A percentile compares a stretch with the other conserved stretches of the same genome.
These are phyloP conservation scores for Coranthus polyacanthus DNA, from an alignment of 2,797 vertebrate species.

Conservation along the genomic window DNA sequence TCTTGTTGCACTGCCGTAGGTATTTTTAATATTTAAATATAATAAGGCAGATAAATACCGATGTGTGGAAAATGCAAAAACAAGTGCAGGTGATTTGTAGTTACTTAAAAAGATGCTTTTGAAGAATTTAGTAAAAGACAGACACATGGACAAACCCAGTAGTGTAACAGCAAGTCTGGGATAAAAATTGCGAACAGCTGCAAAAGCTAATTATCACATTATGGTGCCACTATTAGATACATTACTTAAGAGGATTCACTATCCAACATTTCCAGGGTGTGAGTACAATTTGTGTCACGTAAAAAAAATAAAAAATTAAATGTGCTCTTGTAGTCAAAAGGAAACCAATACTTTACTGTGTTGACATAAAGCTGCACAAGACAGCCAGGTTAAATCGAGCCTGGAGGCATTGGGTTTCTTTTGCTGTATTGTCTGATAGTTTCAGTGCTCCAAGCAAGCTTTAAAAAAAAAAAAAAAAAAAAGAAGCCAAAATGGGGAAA, in stretches of 20 bases:
- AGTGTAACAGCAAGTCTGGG: no score
- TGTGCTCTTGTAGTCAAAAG: background rate
- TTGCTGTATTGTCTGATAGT: background rate
- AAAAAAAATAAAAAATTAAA: background rate
- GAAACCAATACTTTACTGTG: background rate
- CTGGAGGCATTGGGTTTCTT: background rate
- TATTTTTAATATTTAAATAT: no score
- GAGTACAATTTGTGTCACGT: background rate
- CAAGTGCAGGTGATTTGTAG: no score
- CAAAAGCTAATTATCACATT: no score
- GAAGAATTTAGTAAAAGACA: no score
- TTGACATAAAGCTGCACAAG: slow-evolving; percentile 1
- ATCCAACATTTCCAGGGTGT: background rate
- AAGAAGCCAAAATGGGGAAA: background rate
- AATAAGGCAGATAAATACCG: no score
- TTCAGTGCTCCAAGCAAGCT: background rate
- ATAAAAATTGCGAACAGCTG: no score
- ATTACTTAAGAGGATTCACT: no score
- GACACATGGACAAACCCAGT: background rate
- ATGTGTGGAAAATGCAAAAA: no score
- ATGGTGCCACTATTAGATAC: no score
- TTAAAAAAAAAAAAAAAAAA: background rate
- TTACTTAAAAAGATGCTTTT: no score
- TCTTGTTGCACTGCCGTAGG: no score
- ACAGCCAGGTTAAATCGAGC: background rate